These are phyloP conservation scores for Nebria salina DNA, from an alignment of 2,888 invertebrate genomes.

Conservation along the genomic window DNA sequence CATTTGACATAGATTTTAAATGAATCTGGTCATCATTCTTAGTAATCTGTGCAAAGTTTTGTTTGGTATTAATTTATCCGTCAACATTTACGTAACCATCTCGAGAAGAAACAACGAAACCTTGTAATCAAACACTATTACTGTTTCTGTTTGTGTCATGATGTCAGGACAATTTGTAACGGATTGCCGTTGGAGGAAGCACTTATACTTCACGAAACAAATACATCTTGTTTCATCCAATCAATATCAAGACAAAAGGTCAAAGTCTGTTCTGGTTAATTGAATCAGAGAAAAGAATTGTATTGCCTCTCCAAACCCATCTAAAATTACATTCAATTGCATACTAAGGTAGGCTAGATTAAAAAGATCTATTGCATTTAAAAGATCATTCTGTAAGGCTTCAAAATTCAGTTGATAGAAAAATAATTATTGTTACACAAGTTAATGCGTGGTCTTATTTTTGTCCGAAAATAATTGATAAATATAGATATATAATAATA, in stretches of 20 bases:
- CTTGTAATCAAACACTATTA: neutral
- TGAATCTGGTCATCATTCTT: neutral
- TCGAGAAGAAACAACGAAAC: neutral
- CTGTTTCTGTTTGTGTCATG: neutral
- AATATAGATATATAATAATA: neutral
- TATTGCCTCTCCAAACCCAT: neutral
- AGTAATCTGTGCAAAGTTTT: neutral
- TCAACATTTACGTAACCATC: neutral
- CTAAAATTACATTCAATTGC: neutral
- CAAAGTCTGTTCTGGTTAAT: conserved; percentile 33
- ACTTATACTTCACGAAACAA: conserved; percentile 6
- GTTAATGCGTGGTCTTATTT: too few species aligned
- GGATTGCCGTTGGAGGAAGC: neutral
- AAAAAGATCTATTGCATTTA: neutral
- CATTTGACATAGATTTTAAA: too few species aligned
- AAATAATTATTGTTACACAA: too few species aligned
- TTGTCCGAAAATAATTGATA: neutral
- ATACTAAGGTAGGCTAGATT: neutral
- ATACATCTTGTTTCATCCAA: conserved; percentile 39
- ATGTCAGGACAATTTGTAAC: conserved; percentile 1
- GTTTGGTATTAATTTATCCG: neutral
- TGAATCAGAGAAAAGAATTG: conserved; percentile 14
- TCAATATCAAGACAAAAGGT: conserved; percentile 38
- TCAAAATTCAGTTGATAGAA: neutral
- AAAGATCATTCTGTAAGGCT: neutral